Evolutionary conservation across 2,888 invertebrate species (phyloP), one percentile per base, ranked within the genome.

Genomic region (Sinohyriopsis cumingii): DNA sequence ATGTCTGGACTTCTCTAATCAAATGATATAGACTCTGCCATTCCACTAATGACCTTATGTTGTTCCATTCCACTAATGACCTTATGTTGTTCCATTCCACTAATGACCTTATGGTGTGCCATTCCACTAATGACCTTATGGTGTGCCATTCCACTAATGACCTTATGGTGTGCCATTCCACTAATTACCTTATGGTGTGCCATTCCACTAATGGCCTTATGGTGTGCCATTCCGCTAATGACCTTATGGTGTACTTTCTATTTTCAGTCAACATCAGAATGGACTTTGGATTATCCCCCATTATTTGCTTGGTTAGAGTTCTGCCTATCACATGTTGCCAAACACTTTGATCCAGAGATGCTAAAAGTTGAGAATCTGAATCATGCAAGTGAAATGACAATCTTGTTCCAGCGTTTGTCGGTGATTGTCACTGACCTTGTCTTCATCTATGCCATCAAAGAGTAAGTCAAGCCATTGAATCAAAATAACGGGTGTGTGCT

Each of bases 201-300:
- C 2, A 45, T 45, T 45, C 45, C 45, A 45, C 15, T 45, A 12
- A n/a, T n/a, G n/a, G n/a, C n/a, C n/a, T n/a, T n/a, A n/a, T n/a
- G n/a, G n/a, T n/a, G n/a, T 45, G 3, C 15, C 2, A 45, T 45
- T 45, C 45, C 45, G 15, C 15, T 45, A 12, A 45, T 45, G 45
- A 33, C 33, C 33, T 33, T 33, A 33, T 9, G 1, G 33, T 15
- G 12, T 45, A 4, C 45, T 15, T 60, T 59, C 59, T 69, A 45
- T 55, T 77, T 77, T 56, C 77, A 89, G 88, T 77, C 81, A 7
- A 95, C 95, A 5, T 99, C 99, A 65, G 93, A 96, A 93, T 99
- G 99, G 99, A 99, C 99, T 0, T 91, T 99, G 73, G 99, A 99
- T 91, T 99, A 99, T 91, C 99, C 99, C 45, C 99, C 99, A 0